Percentiles rank a stretch among this genome's conserved stretches.
These are phyloP conservation scores for Morelia viridis DNA, from an alignment of 2,797 vertebrate genomes.

Conservation along the genomic window DNA sequence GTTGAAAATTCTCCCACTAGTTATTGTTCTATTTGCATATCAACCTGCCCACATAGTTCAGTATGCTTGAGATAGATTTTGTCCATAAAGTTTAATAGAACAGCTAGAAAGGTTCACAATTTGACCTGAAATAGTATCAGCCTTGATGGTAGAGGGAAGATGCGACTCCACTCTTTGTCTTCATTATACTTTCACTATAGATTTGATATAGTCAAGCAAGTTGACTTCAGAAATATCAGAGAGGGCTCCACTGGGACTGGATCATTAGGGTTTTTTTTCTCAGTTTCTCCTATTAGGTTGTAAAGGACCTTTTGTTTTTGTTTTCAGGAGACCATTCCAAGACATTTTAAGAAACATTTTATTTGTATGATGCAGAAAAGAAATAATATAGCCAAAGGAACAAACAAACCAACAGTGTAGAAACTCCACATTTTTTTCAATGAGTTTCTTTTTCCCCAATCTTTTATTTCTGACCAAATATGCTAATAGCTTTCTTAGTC, in stretches of 20 bases:
- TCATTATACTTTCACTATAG: background rate
- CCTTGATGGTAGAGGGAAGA: background rate
- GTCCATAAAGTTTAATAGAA: background rate
- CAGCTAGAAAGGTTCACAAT: background rate
- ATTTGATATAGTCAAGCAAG: background rate
- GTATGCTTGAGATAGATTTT: background rate
- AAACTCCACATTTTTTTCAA: slow-evolving; percentile 75
- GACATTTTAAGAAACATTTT: slow-evolving; percentile 38
- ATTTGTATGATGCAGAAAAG: slow-evolving; percentile 67
- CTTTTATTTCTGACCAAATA: slow-evolving; percentile 79
- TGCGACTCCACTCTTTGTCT: background rate
- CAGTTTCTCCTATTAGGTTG: slow-evolving; percentile 38
- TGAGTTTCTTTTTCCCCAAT: slow-evolving; percentile 79
- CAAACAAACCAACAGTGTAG: slow-evolving; percentile 59
- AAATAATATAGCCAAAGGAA: slow-evolving; percentile 74
- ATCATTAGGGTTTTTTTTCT: background rate
- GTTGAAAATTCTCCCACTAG: slow-evolving; percentile 38
- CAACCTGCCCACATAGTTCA: background rate
- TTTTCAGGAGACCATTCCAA: slow-evolving; percentile 48
- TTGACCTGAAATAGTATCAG: background rate
- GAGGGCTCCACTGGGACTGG: background rate
- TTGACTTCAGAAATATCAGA: background rate
- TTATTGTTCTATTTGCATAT: background rate
- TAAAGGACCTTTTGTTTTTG: slow-evolving; percentile 30
- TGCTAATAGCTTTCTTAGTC: slow-evolving; percentile 79